Conservation (phyloP, 2,888 invertebrate species). For the Sinelater perroti region DNA sequence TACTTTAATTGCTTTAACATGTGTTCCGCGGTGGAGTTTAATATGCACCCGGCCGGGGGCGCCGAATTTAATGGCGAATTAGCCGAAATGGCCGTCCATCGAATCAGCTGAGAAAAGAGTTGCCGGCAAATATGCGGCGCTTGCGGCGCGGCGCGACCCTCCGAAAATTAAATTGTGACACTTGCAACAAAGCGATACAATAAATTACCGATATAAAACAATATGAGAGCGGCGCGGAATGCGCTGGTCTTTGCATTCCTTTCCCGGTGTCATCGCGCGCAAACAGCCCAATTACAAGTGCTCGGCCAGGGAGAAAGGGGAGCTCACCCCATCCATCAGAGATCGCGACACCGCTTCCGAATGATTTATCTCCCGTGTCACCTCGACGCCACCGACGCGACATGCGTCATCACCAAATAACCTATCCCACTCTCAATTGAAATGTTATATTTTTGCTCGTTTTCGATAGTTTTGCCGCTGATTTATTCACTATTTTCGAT, state of each 20-base stretch:
- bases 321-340: slow-evolving; percentile 52
- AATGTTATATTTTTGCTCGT: slow-evolving; percentile 48
- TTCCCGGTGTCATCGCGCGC: slow-evolving; percentile 53
- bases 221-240: slow-evolving; percentile 59
- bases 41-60: slow-evolving; percentile 52
- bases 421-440: slow-evolving; percentile 55
- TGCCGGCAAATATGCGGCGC: slow-evolving; percentile 53
- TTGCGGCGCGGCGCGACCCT: slow-evolving; percentile 48
- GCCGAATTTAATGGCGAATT: slow-evolving; percentile 51
- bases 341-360: slow-evolving; percentile 48
- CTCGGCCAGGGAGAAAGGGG: slow-evolving; percentile 38
- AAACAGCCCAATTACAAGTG: slow-evolving; percentile 51
- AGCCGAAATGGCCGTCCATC: slow-evolving; percentile 50
- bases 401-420: slow-evolving; percentile 57
- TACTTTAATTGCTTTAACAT: slow-evolving; percentile 57
- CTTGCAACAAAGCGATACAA: slow-evolving; percentile 60
- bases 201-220: slow-evolving; percentile 62
- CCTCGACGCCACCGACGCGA: slow-evolving; percentile 52
- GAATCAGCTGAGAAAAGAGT: slow-evolving; percentile 55
- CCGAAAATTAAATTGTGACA: slow-evolving; percentile 58
- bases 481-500: slow-evolving; percentile 51
- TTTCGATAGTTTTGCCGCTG: slow-evolving; percentile 44
- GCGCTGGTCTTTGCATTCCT: slow-evolving; percentile 59
- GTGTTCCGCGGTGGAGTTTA: slow-evolving; percentile 54
- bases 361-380: slow-evolving; percentile 55